Conservation (phyloP, 2,888 invertebrate species). For the Pandemis heparana region DNA sequence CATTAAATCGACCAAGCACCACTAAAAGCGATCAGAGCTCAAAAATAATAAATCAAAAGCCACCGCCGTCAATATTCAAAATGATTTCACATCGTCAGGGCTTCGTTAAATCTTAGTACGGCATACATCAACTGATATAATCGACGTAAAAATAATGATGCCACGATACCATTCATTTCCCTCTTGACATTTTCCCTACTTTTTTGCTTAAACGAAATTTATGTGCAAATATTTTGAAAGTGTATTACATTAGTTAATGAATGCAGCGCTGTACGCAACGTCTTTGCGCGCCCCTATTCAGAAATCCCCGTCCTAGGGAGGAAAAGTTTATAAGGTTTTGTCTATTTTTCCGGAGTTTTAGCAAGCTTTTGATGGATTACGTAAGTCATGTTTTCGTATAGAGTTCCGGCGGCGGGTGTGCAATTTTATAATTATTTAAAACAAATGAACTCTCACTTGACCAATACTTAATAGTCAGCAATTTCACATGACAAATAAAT, state of each 20-base stretch:
- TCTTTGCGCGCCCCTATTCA: slow-evolving; percentile 68
- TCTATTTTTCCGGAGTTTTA: slow-evolving; percentile 28
- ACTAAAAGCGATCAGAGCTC: slow-evolving; percentile 24
- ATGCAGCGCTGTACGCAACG: slow-evolving; percentile 78
- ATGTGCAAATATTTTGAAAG: slow-evolving; percentile 84
- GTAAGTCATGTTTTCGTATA: slow-evolving; percentile 14
- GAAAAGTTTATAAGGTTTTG: slow-evolving; percentile 25
- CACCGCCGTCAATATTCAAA: neutral
- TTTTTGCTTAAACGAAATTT: slow-evolving; percentile 76
- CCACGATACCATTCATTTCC: slow-evolving; percentile 60
- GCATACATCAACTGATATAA: slow-evolving; percentile 41
- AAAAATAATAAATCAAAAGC: slow-evolving; percentile 28
- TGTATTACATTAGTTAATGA: slow-evolving; percentile 85
- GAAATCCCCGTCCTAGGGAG: slow-evolving; percentile 34
- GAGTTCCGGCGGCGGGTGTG: slow-evolving; percentile 6
- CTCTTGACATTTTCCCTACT: slow-evolving; percentile 59
- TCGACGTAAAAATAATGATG: slow-evolving; percentile 56
- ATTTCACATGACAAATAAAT: too few relatives aligned
- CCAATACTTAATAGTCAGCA: too few relatives aligned
- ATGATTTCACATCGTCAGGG: slow-evolving; percentile 26
- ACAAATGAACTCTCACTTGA: neutral
- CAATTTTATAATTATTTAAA: neutral
- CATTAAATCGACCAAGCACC: neutral
- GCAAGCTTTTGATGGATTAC: slow-evolving; percentile 30
- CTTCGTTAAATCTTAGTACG: slow-evolving; percentile 26